Evolutionary conservation across 2,888 invertebrate species (phyloP), one percentile per base, ranked within the genome.

Genomic region (Dicyrtomina minuta): DNA sequence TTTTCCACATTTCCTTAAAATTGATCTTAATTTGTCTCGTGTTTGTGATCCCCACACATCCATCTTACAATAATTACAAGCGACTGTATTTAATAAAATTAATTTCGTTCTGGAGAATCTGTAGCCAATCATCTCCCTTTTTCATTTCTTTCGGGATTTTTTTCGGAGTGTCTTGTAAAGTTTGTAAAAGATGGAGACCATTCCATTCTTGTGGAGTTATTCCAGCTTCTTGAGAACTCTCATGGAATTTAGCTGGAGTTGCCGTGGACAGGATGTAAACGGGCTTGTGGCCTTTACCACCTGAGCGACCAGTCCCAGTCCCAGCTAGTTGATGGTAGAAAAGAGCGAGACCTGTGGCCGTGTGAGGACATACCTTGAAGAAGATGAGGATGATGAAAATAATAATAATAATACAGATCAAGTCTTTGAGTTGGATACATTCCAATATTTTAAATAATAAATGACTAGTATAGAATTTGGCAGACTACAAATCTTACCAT

Each of bases 211-310:
- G 43, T 2, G 44, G 24, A n/a, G 68, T 44, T 6, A 83, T 73
- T 39, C 81, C 81, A 6, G 82, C 81, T 27, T 79, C 77, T 41
- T 65, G 56, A 3, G 80, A 75, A 24, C 81, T 81, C 70, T 83
- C 83, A 17, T 79, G 79, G 74, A 83, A 83, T 74, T 83, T 83
- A 17, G 79, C 79, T 2, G 82, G 81, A 2, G 82, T 82, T 2
- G 83, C 83, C 22, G 83, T 83, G 1, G 83, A 81, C 39, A 83
- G 72, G 15, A 83, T 79, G 61, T 70, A 74, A 1, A 65, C 56
- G 56, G 69, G 71, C n/a, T 62, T 58, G 1, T 27, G 56, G 26
- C 15, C 15, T 26, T 15, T 44, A 17, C 20, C n/a, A n/a, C n/a
- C n/a, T n/a, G 39, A 12, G 58, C 10, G 15, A 5, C 27, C 60